A percentile compares a stretch with the other conserved stretches of the same genome.
These are phyloP conservation scores for Machaerirhynchus nigripectus DNA, from an alignment of 2,113 vertebrate species.

Conservation along the genomic window DNA sequence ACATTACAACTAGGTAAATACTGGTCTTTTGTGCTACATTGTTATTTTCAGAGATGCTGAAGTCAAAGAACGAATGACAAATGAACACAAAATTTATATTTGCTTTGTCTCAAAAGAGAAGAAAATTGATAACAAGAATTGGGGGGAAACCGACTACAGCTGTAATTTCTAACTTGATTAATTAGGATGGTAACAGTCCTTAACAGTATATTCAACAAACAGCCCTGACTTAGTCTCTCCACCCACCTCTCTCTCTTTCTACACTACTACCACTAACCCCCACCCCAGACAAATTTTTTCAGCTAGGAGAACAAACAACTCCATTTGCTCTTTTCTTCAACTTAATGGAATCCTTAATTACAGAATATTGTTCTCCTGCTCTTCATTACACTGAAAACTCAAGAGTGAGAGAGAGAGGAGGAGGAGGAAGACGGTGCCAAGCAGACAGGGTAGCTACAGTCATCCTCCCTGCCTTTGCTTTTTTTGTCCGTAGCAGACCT, in stretches of 20 bases:
- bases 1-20: slow-evolving; percentile 97
- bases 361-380: slow-evolving; percentile 96
- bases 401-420: slow-evolving; percentile 68
- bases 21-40: slow-evolving; percentile 88
- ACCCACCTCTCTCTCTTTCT: slow-evolving; percentile 80
- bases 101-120: slow-evolving; percentile 96
- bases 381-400: slow-evolving; percentile 88
- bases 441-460: slow-evolving; percentile 74
- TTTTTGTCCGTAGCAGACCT: slow-evolving; percentile 68
- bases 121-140: slow-evolving; percentile 96
- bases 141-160: slow-evolving; percentile 86
- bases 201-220: slow-evolving; percentile 92
- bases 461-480: slow-evolving; percentile 54
- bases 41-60: slow-evolving; percentile 93
- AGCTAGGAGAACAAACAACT: slow-evolving; percentile 95
- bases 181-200: slow-evolving; percentile 93
- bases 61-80: slow-evolving; percentile 89
- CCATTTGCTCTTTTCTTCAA: slow-evolving; percentile 98
- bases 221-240: slow-evolving; percentile 88
- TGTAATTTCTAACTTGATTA: slow-evolving; percentile 99
- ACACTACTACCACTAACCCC: slow-evolving; percentile 75
- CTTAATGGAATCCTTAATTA: slow-evolving; percentile 99
- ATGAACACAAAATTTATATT: slow-evolving; percentile 95
- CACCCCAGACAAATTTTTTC: slow-evolving; percentile 81
- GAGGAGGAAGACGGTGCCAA: slow-evolving; percentile 70